Conservation (phyloP, 2,113 vertebrate genomes). For the Neolamprologus kungweensis region DNA sequence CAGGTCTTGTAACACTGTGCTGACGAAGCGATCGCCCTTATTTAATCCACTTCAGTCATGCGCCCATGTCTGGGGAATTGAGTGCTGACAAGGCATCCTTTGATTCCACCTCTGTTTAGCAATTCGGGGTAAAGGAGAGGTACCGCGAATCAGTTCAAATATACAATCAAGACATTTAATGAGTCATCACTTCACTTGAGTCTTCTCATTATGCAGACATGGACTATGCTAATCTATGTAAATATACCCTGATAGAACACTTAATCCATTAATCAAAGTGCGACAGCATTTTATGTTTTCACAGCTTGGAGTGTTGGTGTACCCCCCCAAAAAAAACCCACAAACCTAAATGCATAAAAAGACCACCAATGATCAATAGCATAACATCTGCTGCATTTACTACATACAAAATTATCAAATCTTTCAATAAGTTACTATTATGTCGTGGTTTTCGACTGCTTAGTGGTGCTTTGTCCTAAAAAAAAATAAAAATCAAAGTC, state of each 20-base stretch:
- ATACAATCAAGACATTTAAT: slow-evolving; percentile 12
- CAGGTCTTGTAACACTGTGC: slow-evolving; percentile 25
- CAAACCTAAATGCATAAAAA: not conserved
- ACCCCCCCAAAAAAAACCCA: not conserved
- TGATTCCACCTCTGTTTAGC: slow-evolving; percentile 61
- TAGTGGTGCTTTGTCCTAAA: not conserved
- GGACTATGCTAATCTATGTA: slow-evolving; percentile 23
- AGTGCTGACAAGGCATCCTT: slow-evolving; percentile 60
- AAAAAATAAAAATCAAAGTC: not conserved
- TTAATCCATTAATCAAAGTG: slow-evolving; percentile 8
- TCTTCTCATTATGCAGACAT: slow-evolving; percentile 24
- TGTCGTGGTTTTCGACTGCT: not conserved
- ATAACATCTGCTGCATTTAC: not conserved
- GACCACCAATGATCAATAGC: not conserved
- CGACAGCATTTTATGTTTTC: not conserved
- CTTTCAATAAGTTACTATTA: not conserved
- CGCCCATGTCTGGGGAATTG: slow-evolving; percentile 47
- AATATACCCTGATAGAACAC: slow-evolving; percentile 23
- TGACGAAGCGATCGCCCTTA: slow-evolving; percentile 35
- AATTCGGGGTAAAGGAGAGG: slow-evolving; percentile 19
- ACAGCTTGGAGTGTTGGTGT: not conserved
- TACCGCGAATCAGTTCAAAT: slow-evolving; percentile 12
- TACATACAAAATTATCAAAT: not conserved
- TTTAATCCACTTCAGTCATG: slow-evolving; percentile 35
- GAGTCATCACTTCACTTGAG: slow-evolving; percentile 33